Evolutionary conservation across 2,797 vertebrate genomes (phyloP).

Genomic region (Mastacembelus armatus): DNA sequence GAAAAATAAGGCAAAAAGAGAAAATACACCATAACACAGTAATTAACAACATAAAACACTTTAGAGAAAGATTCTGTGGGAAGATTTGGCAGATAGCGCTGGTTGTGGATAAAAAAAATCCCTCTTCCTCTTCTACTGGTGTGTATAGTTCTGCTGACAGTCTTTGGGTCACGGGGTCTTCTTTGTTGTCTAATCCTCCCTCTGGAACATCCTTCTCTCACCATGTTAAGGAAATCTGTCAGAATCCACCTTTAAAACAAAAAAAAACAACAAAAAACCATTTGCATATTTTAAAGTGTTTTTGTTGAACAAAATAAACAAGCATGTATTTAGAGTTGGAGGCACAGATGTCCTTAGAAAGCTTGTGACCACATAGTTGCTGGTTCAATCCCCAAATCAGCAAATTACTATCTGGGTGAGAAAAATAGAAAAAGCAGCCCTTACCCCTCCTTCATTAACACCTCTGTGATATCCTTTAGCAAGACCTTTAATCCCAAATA

Average conservation of each 20-base stretch:
- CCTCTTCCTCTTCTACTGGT: not conserved
- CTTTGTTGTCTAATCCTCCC: not conserved
- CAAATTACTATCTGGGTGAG: too few relatives aligned
- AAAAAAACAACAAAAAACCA: too few relatives aligned
- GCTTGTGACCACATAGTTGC: too few relatives aligned
- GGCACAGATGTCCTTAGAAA: too few relatives aligned
- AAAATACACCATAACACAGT: conserved; percentile 5
- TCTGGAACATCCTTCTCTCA: not conserved
- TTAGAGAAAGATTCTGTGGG: not conserved
- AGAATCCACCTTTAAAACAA: not conserved
- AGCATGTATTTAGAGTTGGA: too few relatives aligned
- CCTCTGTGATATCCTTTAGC: too few relatives aligned
- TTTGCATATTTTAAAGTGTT: not conserved
- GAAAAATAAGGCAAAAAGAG: not conserved
- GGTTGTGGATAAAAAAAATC: not conserved
- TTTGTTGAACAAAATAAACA: too few relatives aligned
- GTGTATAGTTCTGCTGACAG: not conserved
- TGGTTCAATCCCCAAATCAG: too few relatives aligned
- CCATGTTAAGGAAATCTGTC: not conserved
- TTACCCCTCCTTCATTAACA: too few relatives aligned
- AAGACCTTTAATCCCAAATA: too few relatives aligned
- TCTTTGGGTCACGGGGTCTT: not conserved
- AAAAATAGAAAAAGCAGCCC: too few relatives aligned
- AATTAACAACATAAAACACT: conserved; percentile 2
- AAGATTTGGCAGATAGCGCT: not conserved